A percentile compares a stretch with the other conserved stretches of the same genome.
phyloP scores from a whole-genome alignment of 1,140 invertebrate genomes.

The Trichoplusia ni region DNA sequence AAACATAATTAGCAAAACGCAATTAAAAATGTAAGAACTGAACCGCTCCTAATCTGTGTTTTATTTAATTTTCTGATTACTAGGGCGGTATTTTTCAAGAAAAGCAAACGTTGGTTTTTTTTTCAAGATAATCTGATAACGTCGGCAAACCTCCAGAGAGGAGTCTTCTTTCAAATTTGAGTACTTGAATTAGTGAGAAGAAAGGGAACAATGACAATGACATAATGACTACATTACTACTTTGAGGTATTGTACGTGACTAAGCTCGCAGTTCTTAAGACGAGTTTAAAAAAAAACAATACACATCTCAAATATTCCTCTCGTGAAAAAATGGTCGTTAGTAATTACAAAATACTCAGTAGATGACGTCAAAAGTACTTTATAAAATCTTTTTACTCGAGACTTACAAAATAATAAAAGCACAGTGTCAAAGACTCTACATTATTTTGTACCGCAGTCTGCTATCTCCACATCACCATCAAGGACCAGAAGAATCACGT shows the following conservation, averaged over 20 bases:
- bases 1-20: slow-evolving; percentile 29
- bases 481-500: slow-evolving; percentile 15
- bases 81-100: slow-evolving; percentile 26
- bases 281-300: too few relatives aligned
- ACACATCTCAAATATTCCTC: too few relatives aligned
- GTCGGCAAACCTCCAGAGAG: slow-evolving; percentile 27
- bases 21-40: slow-evolving; percentile 32
- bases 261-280: too few relatives aligned
- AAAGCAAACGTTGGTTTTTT: slow-evolving; percentile 23
- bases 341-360: too few relatives aligned
- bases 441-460: background rate
- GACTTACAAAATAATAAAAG: too few relatives aligned
- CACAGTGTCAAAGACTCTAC: too few relatives aligned
- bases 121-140: slow-evolving; percentile 29
- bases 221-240: slow-evolving; percentile 5
- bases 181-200: slow-evolving; percentile 15
- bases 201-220: background rate
- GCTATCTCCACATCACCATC: background rate
- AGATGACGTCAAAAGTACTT: too few relatives aligned
- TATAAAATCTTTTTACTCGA: too few relatives aligned
- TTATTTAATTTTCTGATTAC: slow-evolving; percentile 32
- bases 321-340: too few relatives aligned
- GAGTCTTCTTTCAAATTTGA: slow-evolving; percentile 17
- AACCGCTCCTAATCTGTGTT: slow-evolving; percentile 30
- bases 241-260: too few relatives aligned